Percentiles rank a stretch among this genome's conserved stretches.
Conservation (phyloP, 2,888 invertebrate genomes). For the Lingula anatina region DNA sequence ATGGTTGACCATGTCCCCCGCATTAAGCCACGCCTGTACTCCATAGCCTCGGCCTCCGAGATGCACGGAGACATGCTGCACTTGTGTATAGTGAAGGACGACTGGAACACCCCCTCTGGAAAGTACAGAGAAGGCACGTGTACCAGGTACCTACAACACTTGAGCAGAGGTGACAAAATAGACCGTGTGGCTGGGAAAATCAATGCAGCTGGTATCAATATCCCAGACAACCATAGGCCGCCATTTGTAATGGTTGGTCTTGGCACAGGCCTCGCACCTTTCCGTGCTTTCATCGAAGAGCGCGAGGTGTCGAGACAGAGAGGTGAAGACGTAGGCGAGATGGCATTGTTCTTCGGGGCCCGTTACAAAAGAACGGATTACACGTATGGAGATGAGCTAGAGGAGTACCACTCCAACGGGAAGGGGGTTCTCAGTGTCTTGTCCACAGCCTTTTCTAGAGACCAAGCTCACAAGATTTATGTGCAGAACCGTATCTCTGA, state of each 20-base stretch:
- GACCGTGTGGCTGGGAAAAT: constrained; percentile 13
- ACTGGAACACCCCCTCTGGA: constrained; percentile 14
- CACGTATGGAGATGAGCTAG: constrained; percentile 19
- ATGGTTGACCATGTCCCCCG: constrained; percentile 17
- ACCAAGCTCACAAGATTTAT: constrained; percentile 21
- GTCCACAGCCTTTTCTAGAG: constrained; percentile 13
- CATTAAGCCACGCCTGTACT: constrained; percentile 19
- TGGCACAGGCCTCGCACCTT: constrained; percentile 19
- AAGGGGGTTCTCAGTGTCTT: constrained; percentile 15
- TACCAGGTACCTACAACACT: constrained; percentile 10
- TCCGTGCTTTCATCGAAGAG: constrained; percentile 17
- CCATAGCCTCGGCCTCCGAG: constrained; percentile 16
- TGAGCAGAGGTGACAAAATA: constrained; percentile 7
- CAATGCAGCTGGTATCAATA: constrained; percentile 18
- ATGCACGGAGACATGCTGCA: constrained; percentile 17
- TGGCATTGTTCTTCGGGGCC: constrained; percentile 20
- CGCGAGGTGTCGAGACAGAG: constrained; percentile 13
- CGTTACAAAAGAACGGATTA: constrained; percentile 17
- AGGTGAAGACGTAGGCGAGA: constrained; percentile 15
- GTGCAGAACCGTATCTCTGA: constrained; percentile 18
- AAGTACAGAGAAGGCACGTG: constrained; percentile 9
- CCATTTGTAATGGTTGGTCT: constrained; percentile 19
- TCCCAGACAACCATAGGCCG: constrained; percentile 14
- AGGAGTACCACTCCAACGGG: constrained; percentile 15
- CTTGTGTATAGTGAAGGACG: constrained; percentile 20